Evolutionary conservation across 2,113 vertebrate species (phyloP).

Genomic region (Nothocercus julius): DNA sequence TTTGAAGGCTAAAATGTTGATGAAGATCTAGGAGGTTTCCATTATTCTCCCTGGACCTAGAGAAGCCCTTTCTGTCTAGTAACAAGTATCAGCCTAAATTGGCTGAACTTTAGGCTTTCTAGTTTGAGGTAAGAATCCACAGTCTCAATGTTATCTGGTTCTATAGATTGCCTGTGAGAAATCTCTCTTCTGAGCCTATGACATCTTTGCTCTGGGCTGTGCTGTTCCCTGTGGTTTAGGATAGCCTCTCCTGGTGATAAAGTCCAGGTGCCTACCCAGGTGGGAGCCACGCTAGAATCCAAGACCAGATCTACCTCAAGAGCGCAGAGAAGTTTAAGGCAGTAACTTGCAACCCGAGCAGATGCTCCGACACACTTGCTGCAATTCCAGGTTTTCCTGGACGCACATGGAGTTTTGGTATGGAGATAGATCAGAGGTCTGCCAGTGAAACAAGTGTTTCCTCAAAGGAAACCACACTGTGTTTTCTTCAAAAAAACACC

Average conservation of each 20-base stretch:
- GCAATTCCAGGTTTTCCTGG: not conserved
- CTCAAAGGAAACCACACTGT: slow-evolving; percentile 1
- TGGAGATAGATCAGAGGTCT: not conserved
- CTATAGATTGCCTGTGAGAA: not conserved
- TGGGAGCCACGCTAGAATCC: not conserved
- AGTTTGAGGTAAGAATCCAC: not conserved
- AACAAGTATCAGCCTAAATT: not conserved
- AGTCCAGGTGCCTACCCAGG: not conserved
- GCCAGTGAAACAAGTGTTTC: slow-evolving; percentile 11
- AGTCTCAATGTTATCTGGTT: not conserved
- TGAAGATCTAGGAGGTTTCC: not conserved
- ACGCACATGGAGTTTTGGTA: not conserved
- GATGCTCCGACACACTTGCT: not conserved
- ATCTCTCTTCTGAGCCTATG: not conserved
- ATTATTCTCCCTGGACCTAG: not conserved
- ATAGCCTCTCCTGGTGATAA: not conserved
- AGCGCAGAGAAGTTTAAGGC: not conserved
- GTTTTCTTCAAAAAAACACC: slow-evolving; percentile 3
- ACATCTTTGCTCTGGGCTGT: not conserved
- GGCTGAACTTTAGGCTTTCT: not conserved
- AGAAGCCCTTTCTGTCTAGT: not conserved
- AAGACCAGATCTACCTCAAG: not conserved
- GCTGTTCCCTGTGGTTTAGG: not conserved
- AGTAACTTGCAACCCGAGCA: not conserved
- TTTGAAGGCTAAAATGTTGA: not conserved